Conservation (phyloP, 1,140 invertebrate species). For the Euwallacea similis region DNA sequence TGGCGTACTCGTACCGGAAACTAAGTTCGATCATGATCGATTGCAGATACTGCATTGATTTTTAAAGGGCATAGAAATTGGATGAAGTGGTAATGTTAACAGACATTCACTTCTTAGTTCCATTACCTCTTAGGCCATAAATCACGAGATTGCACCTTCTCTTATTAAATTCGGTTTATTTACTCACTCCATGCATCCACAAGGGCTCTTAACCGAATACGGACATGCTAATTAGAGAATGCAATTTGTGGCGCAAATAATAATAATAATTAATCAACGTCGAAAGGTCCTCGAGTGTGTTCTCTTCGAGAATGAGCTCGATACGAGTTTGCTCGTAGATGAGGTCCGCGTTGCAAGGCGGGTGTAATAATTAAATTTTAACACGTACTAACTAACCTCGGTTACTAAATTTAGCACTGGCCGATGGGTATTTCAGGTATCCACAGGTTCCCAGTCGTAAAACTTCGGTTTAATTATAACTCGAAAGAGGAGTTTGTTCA, state of each 20-base stretch:
- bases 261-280: neutral
- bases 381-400: conserved; percentile 1
- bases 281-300: neutral
- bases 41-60: too few species aligned
- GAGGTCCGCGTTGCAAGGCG: neutral
- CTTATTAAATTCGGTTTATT: too few species aligned
- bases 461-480: conserved; percentile 2
- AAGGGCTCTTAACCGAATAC: neutral
- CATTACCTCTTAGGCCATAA: too few species aligned
- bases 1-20: too few species aligned
- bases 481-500: neutral
- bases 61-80: too few species aligned
- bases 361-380: conserved; percentile 1
- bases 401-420: conserved; percentile 2
- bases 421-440: conserved; percentile 3
- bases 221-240: conserved; percentile 3
- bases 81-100: too few species aligned
- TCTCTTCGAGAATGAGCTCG: too few species aligned
- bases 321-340: too few species aligned
- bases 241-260: neutral
- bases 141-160: too few species aligned
- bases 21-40: too few species aligned
- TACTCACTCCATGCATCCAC: neutral
- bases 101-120: too few species aligned
- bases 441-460: neutral